These are phyloP conservation scores for Coranthus polyacanthus DNA, from an alignment of 2,797 vertebrate species.

Conservation along the genomic window DNA sequence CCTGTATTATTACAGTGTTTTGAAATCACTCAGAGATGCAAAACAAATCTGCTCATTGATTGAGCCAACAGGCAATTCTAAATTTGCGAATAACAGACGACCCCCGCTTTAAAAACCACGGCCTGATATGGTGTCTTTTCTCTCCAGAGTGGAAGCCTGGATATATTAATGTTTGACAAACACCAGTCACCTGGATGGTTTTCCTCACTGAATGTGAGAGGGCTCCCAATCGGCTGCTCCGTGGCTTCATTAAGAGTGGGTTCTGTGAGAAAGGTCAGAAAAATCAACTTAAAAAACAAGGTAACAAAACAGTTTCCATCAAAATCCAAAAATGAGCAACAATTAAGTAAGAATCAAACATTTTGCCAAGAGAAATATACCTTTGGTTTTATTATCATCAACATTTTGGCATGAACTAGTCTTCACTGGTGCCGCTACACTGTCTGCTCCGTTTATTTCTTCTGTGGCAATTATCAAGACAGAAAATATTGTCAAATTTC, in stretches of 20 bases:
- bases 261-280: conserved; percentile 54
- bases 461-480: conserved; percentile 68
- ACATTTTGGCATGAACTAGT: conserved; percentile 73
- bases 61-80: no score
- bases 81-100: no score
- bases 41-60: no score
- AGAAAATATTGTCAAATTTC: conserved; percentile 52
- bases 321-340: conserved; percentile 14
- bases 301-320: not conserved
- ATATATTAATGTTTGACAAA: not conserved
- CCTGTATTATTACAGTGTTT: no score
- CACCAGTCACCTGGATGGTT: conserved; percentile 51
- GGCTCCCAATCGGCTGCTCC: conserved; percentile 9
- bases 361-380: conserved; percentile 57
- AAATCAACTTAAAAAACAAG: not conserved
- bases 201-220: conserved; percentile 26
- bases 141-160: no score
- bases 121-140: no score
- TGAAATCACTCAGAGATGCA: no score
- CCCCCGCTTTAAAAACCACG: no score
- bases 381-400: conserved; percentile 74
- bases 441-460: conserved; percentile 65
- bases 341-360: conserved; percentile 3
- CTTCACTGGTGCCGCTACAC: conserved; percentile 58
- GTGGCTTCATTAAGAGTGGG: conserved; percentile 16